Percentiles rank a stretch among this genome's conserved stretches.
phyloP scores from a whole-genome alignment of 2,888 invertebrate species.

The Rhimphoctona megacephalus region DNA sequence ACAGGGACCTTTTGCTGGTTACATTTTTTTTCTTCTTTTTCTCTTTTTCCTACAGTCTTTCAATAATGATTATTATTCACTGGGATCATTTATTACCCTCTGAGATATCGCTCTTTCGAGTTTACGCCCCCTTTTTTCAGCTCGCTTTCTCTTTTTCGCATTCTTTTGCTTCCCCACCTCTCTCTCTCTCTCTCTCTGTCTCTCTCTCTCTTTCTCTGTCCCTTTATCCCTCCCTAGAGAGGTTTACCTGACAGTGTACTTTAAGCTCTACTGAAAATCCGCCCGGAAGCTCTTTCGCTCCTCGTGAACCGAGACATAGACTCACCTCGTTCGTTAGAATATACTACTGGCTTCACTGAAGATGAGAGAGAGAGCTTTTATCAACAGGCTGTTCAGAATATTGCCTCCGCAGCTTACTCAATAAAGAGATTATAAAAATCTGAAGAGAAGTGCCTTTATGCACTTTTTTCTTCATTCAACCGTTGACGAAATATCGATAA shows the following conservation, averaged over 20 bases:
- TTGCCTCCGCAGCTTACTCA: background rate
- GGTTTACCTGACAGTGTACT: slow-evolving; percentile 57
- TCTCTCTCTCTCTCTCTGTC: slow-evolving; percentile 28
- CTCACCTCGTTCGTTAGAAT: slow-evolving; percentile 67
- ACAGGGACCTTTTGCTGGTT: background rate
- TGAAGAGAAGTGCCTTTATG: background rate
- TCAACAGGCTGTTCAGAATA: slow-evolving; percentile 1
- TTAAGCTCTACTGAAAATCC: slow-evolving; percentile 54
- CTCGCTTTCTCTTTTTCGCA: background rate
- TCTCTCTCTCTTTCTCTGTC: slow-evolving; percentile 29
- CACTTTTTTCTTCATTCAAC: background rate
- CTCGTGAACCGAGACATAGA: slow-evolving; percentile 58
- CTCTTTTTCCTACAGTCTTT: slow-evolving; percentile 56
- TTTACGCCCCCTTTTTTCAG: slow-evolving; percentile 24
- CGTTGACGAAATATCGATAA: background rate
- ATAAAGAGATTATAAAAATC: background rate
- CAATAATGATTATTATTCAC: slow-evolving; percentile 79
- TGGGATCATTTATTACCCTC: slow-evolving; percentile 74
- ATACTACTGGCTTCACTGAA: slow-evolving; percentile 20
- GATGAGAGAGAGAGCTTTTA: slow-evolving; percentile 23
- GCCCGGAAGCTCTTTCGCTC: slow-evolving; percentile 61
- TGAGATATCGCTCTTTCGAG: slow-evolving; percentile 29
- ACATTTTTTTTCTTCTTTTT: background rate
- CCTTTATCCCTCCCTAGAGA: slow-evolving; percentile 46
- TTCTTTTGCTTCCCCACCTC: background rate